Conservation (phyloP, 2,797 vertebrate species). For the Pteronotus mesoamericanus region DNA sequence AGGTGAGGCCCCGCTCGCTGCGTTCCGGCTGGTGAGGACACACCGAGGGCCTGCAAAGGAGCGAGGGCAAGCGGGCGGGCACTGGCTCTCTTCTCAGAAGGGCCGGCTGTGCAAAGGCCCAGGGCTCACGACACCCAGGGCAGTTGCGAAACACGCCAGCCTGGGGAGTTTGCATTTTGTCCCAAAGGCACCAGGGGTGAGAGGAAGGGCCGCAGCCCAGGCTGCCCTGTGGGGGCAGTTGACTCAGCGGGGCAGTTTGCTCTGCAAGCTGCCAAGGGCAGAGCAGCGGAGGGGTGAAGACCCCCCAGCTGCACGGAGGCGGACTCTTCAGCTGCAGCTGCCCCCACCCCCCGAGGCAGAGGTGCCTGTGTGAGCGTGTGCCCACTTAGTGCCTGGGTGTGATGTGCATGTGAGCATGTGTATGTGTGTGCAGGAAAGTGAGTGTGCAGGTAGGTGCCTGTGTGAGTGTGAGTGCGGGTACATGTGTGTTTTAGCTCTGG, state of each 20-base stretch:
- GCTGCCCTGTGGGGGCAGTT: rapidly evolving
- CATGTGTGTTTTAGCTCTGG: not conserved
- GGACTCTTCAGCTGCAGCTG: rapidly evolving
- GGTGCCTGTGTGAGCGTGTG: not conserved
- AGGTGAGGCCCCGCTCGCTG: not conserved
- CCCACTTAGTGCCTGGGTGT: not conserved
- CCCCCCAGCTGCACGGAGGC: rapidly evolving
- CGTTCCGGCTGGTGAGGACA: not conserved
- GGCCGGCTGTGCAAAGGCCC: not conserved
- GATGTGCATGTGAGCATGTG: rapidly evolving
- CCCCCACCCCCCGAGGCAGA: not conserved
- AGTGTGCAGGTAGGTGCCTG: no score
- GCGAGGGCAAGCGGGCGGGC: rapidly evolving
- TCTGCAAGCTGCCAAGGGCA: not conserved
- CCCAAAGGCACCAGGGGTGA: not conserved
- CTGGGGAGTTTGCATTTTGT: no score
- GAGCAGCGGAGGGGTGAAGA: rapidly evolving
- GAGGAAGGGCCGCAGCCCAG: not conserved
- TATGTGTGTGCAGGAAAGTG: rapidly evolving
- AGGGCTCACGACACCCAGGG: rapidly evolving
- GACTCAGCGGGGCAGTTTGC: no score
- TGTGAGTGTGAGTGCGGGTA: not conserved
- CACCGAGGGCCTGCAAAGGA: rapidly evolving
- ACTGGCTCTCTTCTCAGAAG: rapidly evolving
- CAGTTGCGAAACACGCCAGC: rapidly evolving